Base-by-base conservation (phyloP, 2,113 vertebrate genomes). In the Pyrgilauda ruficollis region DNA sequence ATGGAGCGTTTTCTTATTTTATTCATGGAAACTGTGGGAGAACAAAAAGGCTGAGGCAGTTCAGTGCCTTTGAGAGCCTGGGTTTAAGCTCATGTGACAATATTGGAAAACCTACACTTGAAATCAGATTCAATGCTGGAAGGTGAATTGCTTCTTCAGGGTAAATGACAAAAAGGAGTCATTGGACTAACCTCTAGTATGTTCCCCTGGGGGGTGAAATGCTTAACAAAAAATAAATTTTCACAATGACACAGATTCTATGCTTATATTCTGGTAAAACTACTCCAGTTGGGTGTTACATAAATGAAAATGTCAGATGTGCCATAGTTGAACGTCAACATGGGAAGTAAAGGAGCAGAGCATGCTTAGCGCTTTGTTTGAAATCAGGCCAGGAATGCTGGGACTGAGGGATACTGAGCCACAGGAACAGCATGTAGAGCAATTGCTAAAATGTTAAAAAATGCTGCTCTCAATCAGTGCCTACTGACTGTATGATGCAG, bases 391-490 rank as follows among this genome's bases (percentile, higher is more conserved):
- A 90, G 63, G 83, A 70, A 13, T 12, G n/a, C 53, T 87, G 58
- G 28, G 37, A 53, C 49, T 70, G 11, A 63, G 64, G 19, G 33
- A 55, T 44, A 66, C 17, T 39, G 56, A 95, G 28, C 31, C 72
- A 56, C 55, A 20, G 2, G 19, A 89, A 43, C 19, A 55, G 24
- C 55, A 58, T 20, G 47, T 74, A 55, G 50, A 84, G 21, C 22
- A 67, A 74, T 70, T 86, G 77, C 26, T 83, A 66, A 88, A 79
- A 80, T 1, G 21, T 35, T 84, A 46, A 77, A 89, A 95, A 69
- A 39, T 16, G 6, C 28, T 30, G 3, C 26, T 90, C 59, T 73
- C 79, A 31, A 1, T 61, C 87, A 89, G 52, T 49, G 68, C 33
- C 24, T 43, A 21, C 53, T 50, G 68, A 53, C 21, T 53, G 46